Percentiles rank a stretch among this genome's conserved stretches.
These are phyloP conservation scores for Drosophila tsacasi DNA, from an alignment of 1,140 invertebrate genomes.

Conservation along the genomic window DNA sequence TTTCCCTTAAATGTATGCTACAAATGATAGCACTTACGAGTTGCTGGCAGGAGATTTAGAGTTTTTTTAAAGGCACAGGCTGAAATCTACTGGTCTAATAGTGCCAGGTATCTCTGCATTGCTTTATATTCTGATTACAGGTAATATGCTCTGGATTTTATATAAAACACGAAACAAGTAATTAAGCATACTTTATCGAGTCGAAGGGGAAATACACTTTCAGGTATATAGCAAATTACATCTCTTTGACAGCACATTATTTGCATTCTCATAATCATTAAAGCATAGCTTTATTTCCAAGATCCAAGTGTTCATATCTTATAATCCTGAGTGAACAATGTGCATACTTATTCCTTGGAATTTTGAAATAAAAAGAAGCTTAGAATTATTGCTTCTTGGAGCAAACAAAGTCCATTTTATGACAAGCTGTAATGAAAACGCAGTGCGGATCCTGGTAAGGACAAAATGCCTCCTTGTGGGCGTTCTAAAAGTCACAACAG, in stretches of 20 bases:
- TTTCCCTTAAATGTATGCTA: constrained; percentile 19
- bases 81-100: background rate
- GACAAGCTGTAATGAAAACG: constrained; percentile 8
- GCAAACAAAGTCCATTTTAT: constrained; percentile 12
- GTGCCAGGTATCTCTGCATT: background rate
- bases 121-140: background rate
- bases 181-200: background rate
- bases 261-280: background rate
- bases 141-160: background rate
- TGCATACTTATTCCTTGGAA: background rate
- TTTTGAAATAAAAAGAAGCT: constrained; percentile 5
- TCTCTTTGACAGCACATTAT: background rate
- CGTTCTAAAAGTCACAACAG: constrained; percentile 2
- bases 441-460: background rate
- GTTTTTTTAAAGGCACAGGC: background rate
- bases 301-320: no score
- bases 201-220: constrained; percentile 13
- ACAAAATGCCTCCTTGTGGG: constrained; percentile 1
- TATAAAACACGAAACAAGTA: constrained; percentile 7
- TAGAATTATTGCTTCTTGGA: constrained; percentile 16
- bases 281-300: background rate
- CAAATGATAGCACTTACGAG: background rate
- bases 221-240: background rate
- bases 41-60: background rate
- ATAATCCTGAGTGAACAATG: background rate